These are phyloP conservation scores for Dendronephthya gigantea DNA, from an alignment of 64 coral and sea anemone genomes.

Conservation along the genomic window DNA sequence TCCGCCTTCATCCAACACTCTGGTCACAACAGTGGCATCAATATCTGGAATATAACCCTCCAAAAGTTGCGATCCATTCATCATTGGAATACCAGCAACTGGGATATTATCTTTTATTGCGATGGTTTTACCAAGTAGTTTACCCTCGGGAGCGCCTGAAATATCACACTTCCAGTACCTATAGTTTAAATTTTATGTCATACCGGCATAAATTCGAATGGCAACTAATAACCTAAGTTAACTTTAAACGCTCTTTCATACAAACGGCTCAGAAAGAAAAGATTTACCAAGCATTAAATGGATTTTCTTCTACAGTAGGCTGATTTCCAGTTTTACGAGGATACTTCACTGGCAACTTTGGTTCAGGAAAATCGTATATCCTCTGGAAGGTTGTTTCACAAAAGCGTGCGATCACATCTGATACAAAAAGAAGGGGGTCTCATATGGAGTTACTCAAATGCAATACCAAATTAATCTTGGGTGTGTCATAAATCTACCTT, in stretches of 20 bases:
- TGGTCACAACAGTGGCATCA: conserved; percentile 42
- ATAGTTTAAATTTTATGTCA: neutral
- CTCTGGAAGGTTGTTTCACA: too few relatives aligned
- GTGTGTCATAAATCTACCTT: too few relatives aligned
- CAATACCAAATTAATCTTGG: too few relatives aligned
- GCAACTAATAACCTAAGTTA: too few relatives aligned
- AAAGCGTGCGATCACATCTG: too few relatives aligned
- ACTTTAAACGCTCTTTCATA: too few relatives aligned
- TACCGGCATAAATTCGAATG: neutral
- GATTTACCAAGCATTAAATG: conserved; percentile 52
- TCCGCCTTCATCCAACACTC: conserved; percentile 70
- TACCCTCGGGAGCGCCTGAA: conserved; percentile 40
- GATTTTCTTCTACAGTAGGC: conserved; percentile 37
- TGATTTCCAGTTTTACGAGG: conserved; percentile 35
- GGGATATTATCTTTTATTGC: conserved; percentile 63
- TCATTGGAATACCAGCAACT: conserved; percentile 73
- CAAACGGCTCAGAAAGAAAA: too few relatives aligned
- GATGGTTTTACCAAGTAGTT: conserved; percentile 51
- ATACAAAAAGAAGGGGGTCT: too few relatives aligned
- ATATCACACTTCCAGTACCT: conserved; percentile 82
- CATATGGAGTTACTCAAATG: too few relatives aligned
- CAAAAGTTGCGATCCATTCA: conserved; percentile 53
- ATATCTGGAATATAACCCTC: conserved; percentile 67
- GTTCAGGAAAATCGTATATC: too few relatives aligned
- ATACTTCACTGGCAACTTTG: conserved; percentile 50